A percentile compares a stretch with the other conserved stretches of the same genome.
Evolutionary conservation across 2,888 invertebrate genomes (phyloP).

Genomic region (Conops quadrifasciatus): DNA sequence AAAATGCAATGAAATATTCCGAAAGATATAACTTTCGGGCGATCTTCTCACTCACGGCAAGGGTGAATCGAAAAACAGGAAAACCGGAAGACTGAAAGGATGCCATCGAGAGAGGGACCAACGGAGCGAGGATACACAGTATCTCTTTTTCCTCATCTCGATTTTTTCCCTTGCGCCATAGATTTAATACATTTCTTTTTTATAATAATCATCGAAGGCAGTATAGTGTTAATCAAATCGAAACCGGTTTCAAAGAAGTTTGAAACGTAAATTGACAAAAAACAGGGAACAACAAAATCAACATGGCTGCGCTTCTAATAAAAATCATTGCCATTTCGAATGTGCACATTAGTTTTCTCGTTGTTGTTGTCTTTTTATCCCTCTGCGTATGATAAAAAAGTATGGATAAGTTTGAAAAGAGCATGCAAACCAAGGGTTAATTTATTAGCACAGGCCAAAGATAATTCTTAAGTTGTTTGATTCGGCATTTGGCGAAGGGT

Average conservation of each 20-base stretch:
- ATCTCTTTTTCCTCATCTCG: not conserved
- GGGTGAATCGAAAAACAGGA: slow-evolving; percentile 24
- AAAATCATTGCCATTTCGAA: slow-evolving; percentile 23
- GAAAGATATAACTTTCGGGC: slow-evolving; percentile 32
- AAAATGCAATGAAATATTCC: slow-evolving; percentile 25
- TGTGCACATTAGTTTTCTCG: not conserved
- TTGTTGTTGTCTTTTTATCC: not conserved
- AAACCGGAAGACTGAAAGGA: not conserved
- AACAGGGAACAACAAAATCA: slow-evolving; percentile 5
- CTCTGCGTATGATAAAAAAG: not conserved
- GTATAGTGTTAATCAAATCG: slow-evolving; percentile 33
- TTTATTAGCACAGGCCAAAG: slow-evolving; percentile 29
- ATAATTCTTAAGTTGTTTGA: slow-evolving; percentile 15
- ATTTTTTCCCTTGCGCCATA: slow-evolving; percentile 9
- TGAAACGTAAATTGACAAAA: not conserved
- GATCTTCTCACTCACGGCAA: too few relatives aligned
- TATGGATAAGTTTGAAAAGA: slow-evolving; percentile 12
- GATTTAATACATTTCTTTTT: not conserved
- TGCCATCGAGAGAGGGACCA: not conserved
- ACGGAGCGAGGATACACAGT: not conserved
- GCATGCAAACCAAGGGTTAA: slow-evolving; percentile 34
- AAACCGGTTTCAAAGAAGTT: slow-evolving; percentile 26
- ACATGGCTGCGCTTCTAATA: slow-evolving; percentile 27
- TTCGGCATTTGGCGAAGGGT: too few relatives aligned
- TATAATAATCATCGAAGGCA: slow-evolving; percentile 9